Conservation (phyloP, 2,888 invertebrate species). For the Polydrusus cervinus region DNA sequence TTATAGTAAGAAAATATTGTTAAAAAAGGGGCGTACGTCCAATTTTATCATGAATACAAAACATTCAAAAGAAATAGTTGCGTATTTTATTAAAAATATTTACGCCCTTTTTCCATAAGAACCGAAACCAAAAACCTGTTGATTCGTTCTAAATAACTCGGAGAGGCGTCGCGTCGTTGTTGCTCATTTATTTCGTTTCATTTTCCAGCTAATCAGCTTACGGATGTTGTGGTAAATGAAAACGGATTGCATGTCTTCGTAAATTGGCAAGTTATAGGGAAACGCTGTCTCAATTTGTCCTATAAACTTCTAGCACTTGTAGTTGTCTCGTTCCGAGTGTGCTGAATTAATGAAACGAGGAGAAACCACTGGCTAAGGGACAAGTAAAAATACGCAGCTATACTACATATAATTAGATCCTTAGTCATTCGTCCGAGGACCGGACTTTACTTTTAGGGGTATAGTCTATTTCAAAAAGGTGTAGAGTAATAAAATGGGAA, state of each 20-base stretch:
- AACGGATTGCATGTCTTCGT: slow-evolving; percentile 27
- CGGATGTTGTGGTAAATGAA: slow-evolving; percentile 18
- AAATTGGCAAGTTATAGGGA: slow-evolving; percentile 8
- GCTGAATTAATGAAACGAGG: not conserved
- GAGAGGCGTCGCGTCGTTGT: not conserved
- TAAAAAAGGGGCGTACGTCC: no score
- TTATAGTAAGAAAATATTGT: no score
- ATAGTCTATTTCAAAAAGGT: no score
- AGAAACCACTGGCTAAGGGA: no score
- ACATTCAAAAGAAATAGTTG: no score
- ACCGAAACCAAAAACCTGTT: slow-evolving; percentile 1
- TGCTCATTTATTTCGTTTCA: slow-evolving; percentile 5
- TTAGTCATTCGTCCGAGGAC: no score
- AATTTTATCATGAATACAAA: no score
- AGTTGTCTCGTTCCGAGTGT: not conserved
- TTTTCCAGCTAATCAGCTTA: slow-evolving; percentile 21
- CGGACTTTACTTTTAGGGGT: no score
- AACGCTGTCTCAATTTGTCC: slow-evolving; percentile 1
- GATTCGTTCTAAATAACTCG: not conserved
- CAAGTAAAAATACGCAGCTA: no score
- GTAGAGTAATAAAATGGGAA: no score
- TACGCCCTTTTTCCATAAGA: not conserved
- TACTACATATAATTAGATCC: no score
- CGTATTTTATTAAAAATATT: no score
- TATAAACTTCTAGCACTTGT: not conserved